Percentiles rank a stretch among this genome's conserved stretches.
These are phyloP conservation scores for Chloropsis cyanopogon DNA, from an alignment of 2,113 vertebrate species.

Conservation along the genomic window DNA sequence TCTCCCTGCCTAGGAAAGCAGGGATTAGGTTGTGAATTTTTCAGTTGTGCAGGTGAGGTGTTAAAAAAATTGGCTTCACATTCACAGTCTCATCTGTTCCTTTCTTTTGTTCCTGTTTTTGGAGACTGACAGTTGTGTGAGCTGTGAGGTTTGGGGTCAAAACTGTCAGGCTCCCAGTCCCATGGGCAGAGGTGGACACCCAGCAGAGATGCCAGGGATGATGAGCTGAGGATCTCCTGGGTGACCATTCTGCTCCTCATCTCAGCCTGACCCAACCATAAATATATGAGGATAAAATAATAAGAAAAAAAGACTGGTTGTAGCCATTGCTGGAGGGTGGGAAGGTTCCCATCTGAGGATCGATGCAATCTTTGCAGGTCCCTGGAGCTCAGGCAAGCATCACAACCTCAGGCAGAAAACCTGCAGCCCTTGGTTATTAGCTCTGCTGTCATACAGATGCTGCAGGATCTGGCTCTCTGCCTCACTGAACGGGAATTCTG, in stretches of 20 bases:
- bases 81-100: neutral
- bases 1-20: neutral
- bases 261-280: neutral
- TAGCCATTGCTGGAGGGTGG: neutral
- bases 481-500: neutral
- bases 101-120: neutral
- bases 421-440: neutral
- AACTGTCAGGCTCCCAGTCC: neutral
- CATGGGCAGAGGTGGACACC: neutral
- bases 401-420: neutral
- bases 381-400: neutral
- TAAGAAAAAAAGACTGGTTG: neutral
- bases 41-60: neutral
- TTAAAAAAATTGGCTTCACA: neutral
- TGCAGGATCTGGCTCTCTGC: neutral
- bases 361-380: rapidly evolving
- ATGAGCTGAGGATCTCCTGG: neutral
- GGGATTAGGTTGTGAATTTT: neutral
- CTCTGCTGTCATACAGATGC: neutral
- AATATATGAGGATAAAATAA: neutral
- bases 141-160: neutral
- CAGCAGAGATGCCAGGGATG: rapidly evolving
- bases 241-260: neutral
- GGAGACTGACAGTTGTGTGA: neutral
- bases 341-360: neutral